Evolutionary conservation across 2,888 invertebrate species (phyloP).

Genomic region (Microctonus brassicae): DNA sequence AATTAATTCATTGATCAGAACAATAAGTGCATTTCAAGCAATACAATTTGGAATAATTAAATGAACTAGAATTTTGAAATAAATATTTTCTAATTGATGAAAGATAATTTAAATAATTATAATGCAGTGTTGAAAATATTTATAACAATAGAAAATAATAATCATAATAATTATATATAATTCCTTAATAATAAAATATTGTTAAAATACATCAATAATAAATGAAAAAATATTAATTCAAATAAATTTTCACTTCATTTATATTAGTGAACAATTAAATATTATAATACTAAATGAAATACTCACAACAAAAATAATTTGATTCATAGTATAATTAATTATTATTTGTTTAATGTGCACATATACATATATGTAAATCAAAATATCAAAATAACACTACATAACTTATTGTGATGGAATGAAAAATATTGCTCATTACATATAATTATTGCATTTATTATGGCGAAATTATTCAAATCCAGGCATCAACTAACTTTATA

Average conservation of each 20-base stretch:
- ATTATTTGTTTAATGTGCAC: neutral
- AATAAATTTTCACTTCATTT: neutral
- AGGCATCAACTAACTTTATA: constrained; percentile 1
- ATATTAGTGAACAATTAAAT: neutral
- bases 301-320: neutral
- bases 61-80: too few species aligned
- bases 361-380: constrained; percentile 25
- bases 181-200: neutral
- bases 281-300: neutral
- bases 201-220: neutral
- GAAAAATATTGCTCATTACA: constrained; percentile 23
- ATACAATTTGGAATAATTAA: too few species aligned
- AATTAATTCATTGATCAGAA: too few species aligned
- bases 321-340: neutral
- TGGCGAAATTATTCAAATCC: constrained; percentile 52
- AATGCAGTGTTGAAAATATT: too few species aligned
- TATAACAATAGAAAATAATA: too few species aligned
- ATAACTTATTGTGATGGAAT: neutral
- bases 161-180: neutral
- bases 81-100: too few species aligned
- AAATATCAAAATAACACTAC: constrained; percentile 22
- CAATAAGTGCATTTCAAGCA: too few species aligned
- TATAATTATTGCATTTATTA: constrained; percentile 45
- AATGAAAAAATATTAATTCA: neutral
- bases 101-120: too few species aligned